Base-by-base conservation (phyloP, 2,113 vertebrate genomes). In the Heterotilapia buettikoferi region DNA sequence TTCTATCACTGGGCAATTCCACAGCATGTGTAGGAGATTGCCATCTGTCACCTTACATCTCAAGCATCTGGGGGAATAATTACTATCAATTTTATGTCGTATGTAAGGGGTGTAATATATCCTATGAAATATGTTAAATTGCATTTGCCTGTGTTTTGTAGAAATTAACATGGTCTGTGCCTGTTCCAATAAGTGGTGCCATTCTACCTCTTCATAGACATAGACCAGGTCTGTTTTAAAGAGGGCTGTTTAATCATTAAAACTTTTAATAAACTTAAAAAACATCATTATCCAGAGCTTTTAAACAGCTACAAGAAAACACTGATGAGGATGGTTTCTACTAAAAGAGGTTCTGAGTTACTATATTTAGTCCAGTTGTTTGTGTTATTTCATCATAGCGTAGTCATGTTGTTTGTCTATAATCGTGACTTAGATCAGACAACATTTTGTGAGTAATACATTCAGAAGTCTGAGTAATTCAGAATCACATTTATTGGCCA, bases 301-400 rank as follows among this genome's bases (percentile, higher is more conserved):
- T 43, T 73, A 73, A 73, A 73, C 8, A 26, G 38, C 21, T 45
- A 6, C 21, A 73, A 73, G 66, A 73, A 73, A 18, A 43, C 21
- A 73, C 13, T 73, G 38, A 73, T 73, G 68, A 24, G 47, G 16
- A 78, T 3, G 0, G 1, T n/a, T 50, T 7, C 73, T 31, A 52
- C 26, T 78, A 78, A 78, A 52, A 50, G 26, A 78, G 9, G 45
- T 50, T 50, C 43, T 31, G 71, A 78, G 45, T 78, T 31, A 52
- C 43, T 50, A 50, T 78, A 50, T 50, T 78, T 78, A 78, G 71
- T 78, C 43, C 16, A 31, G 71, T 7, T 78, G 16, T 78, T 50
- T 78, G 43, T 50, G 43, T 7, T 78, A 78, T 78, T 78, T 31
- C 7, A 5, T 31, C 71, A 31, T 78, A 50, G 24, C 5, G 0